A percentile compares a stretch with the other conserved stretches of the same genome.
These are phyloP conservation scores for Sciurus niger DNA, from an alignment of 2,113 vertebrate genomes.

Conservation along the genomic window DNA sequence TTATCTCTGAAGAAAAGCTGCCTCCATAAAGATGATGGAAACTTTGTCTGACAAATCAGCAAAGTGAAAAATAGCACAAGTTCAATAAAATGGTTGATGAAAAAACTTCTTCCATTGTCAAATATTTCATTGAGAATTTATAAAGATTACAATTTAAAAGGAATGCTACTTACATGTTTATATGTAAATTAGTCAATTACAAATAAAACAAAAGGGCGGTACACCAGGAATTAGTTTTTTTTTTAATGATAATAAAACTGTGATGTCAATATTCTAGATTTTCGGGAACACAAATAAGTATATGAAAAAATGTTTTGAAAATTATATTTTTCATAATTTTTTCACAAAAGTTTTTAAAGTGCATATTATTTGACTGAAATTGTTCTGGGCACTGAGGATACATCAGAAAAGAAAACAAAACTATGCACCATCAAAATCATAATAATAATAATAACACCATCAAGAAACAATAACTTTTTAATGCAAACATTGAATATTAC, in stretches of 20 bases:
- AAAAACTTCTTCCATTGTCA: background rate
- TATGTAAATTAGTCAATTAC: background rate
- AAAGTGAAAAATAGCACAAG: constrained; percentile 21
- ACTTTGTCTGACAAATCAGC: constrained; percentile 51
- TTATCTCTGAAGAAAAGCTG: constrained; percentile 39
- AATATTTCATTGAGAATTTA: background rate
- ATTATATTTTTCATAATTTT: background rate
- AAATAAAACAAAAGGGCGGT: background rate
- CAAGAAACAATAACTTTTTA: background rate
- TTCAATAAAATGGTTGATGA: background rate
- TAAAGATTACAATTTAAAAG: background rate
- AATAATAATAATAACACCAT: background rate
- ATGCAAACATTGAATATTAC: background rate
- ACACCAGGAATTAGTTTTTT: background rate
- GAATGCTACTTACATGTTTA: background rate
- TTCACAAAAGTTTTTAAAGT: background rate
- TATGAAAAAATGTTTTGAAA: background rate
- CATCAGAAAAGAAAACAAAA: background rate
- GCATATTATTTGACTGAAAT: background rate
- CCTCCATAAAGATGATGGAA: constrained; percentile 6
- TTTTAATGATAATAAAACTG: constrained; percentile 37
- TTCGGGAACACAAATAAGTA: background rate
- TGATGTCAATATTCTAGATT: background rate
- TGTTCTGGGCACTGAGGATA: background rate
- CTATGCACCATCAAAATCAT: background rate